A percentile compares a stretch with the other conserved stretches of the same genome.
Conservation (phyloP, 1,140 invertebrate species). For the Drosophila pruinosa region DNA sequence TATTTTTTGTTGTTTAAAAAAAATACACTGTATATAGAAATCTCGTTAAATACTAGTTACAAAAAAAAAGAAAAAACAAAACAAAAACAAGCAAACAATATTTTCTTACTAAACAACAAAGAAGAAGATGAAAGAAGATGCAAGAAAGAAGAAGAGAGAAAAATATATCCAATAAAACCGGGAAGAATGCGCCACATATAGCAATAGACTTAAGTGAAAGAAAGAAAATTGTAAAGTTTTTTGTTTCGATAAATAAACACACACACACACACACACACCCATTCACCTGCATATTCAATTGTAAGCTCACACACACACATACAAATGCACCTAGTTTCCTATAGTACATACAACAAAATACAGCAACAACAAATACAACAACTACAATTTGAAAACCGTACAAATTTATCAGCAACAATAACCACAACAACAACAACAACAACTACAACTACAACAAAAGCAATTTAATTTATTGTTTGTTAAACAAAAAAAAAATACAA, state of each 20-base stretch:
- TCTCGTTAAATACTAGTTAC: slow-evolving; percentile 76
- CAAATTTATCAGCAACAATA: slow-evolving; percentile 62
- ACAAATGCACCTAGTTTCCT: slow-evolving; percentile 71
- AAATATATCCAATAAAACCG: slow-evolving; percentile 30
- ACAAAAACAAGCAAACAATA: slow-evolving; percentile 39
- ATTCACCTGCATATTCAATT: too few species aligned
- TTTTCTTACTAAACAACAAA: slow-evolving; percentile 37
- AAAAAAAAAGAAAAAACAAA: slow-evolving; percentile 25
- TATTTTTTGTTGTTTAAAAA: slow-evolving; percentile 29
- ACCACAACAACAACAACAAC: slow-evolving; percentile 14
- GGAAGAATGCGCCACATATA: slow-evolving; percentile 38
- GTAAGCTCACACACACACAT: slow-evolving; percentile 45
- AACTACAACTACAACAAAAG: slow-evolving; percentile 12
- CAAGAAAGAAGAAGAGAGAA: slow-evolving; percentile 39
- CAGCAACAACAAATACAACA: slow-evolving; percentile 37
- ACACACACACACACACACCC: slow-evolving; percentile 51
- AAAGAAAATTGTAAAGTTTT: slow-evolving; percentile 47
- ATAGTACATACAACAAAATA: slow-evolving; percentile 57
- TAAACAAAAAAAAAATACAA: slow-evolving; percentile 20
- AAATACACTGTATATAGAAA: slow-evolving; percentile 67
- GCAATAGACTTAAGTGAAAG: slow-evolving; percentile 67
- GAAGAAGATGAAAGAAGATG: too few species aligned
- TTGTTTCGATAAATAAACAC: slow-evolving; percentile 35
- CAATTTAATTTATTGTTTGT: slow-evolving; percentile 55
- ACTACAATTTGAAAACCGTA: slow-evolving; percentile 68